These are phyloP conservation scores for Cossypha caffra DNA, from an alignment of 2,797 vertebrate genomes.

Conservation along the genomic window DNA sequence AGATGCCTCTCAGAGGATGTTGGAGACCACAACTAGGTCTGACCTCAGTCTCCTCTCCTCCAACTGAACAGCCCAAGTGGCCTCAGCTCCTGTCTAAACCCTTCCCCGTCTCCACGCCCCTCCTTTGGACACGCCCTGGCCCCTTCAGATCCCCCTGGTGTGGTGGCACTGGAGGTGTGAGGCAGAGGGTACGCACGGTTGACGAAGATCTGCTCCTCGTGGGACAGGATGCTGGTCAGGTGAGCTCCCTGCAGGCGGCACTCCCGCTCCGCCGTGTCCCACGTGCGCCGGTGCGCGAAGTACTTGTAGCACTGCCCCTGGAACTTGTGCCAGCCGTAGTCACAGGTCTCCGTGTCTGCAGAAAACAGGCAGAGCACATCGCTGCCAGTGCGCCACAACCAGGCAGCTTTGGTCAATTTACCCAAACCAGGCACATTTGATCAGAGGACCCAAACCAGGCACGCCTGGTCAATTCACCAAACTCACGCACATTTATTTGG, in stretches of 20 bases:
- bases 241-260: slow-evolving; percentile 94
- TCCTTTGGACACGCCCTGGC: not conserved
- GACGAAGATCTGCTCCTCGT: slow-evolving; percentile 93
- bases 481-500: too few relatives aligned
- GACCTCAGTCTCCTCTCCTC: not conserved
- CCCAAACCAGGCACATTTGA: too few relatives aligned
- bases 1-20: not conserved
- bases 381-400: not conserved
- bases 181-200: slow-evolving; percentile 85
- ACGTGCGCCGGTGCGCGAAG: slow-evolving; percentile 89
- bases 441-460: too few relatives aligned
- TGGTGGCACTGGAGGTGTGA: fast-evolving
- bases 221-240: slow-evolving; percentile 89
- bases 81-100: not conserved
- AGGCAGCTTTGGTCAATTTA: fast-evolving
- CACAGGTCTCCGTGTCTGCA: slow-evolving; percentile 92
- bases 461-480: too few relatives aligned
- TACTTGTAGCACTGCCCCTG: slow-evolving; percentile 98
- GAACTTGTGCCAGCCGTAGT: slow-evolving; percentile 98
- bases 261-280: slow-evolving; percentile 95
- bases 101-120: too few relatives aligned
- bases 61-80: not conserved
- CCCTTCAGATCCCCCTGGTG: fast-evolving
- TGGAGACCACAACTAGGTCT: fast-evolving
- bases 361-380: not conserved